phyloP scores from a whole-genome alignment of 2,888 invertebrate genomes.

The Drosophila stalkeri region DNA sequence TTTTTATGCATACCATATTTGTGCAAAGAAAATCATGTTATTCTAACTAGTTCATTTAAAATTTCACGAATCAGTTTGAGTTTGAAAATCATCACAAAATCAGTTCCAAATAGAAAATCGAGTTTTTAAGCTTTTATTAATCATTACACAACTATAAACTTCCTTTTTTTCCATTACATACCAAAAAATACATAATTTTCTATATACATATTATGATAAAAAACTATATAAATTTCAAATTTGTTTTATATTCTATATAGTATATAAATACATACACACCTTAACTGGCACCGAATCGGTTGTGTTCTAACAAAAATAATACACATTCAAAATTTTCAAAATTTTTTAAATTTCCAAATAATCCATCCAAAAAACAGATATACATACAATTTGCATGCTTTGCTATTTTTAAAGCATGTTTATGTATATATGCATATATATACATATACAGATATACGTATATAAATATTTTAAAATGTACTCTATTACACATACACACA shows the following conservation, averaged over 20 bases:
- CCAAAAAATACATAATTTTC: neutral
- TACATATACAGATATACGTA: slow-evolving; percentile 9
- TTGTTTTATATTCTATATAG: neutral
- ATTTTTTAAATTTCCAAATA: neutral
- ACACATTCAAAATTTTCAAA: slow-evolving; percentile 4
- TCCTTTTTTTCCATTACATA: no score
- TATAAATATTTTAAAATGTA: slow-evolving; percentile 3
- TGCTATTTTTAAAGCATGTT: slow-evolving; percentile 51
- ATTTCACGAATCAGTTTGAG: neutral
- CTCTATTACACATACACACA: neutral
- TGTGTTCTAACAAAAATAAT: slow-evolving; percentile 22
- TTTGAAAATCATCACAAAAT: neutral
- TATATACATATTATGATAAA: neutral
- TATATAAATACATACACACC: slow-evolving; percentile 18
- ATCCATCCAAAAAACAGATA: slow-evolving; percentile 35
- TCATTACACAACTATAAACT: no score
- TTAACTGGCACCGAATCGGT: slow-evolving; percentile 12
- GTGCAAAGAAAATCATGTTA: no score
- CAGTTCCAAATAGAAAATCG: neutral
- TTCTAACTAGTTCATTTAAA: neutral
- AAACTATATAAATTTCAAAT: neutral
- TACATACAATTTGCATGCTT: slow-evolving; percentile 33
- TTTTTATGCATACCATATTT: no score
- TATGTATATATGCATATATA: slow-evolving; percentile 17
- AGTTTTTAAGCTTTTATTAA: neutral